Conservation (phyloP, 2,113 vertebrate species). For the Fulica atra region DNA sequence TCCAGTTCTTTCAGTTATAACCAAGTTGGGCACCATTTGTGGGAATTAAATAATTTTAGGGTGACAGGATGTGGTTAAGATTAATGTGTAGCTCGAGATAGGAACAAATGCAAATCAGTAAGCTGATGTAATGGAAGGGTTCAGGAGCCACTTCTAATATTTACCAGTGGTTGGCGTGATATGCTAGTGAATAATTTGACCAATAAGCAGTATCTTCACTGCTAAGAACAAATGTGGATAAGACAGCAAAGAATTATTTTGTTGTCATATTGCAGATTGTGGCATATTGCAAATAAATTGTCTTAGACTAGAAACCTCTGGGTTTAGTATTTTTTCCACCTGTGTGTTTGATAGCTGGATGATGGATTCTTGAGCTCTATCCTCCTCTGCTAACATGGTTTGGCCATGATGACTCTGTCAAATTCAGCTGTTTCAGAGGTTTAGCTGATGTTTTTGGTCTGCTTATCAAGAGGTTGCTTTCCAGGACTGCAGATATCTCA, state of each 20-base stretch:
- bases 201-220: not conserved
- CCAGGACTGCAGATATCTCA: not conserved
- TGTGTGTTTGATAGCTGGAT: not conserved
- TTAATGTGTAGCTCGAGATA: not conserved
- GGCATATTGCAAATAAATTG: not conserved
- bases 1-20: not conserved
- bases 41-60: not conserved
- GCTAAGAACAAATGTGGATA: not conserved
- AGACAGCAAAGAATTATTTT: not conserved
- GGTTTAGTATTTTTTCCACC: not conserved
- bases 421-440: not conserved
- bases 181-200: not conserved
- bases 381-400: not conserved
- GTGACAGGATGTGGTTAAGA: not conserved
- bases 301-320: not conserved
- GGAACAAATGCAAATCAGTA: not conserved
- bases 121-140: not conserved
- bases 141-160: not conserved
- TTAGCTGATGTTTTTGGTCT: not conserved
- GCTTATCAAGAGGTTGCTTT: not conserved
- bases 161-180: not conserved
- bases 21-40: not conserved
- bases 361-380: not conserved
- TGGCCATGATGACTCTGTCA: not conserved
- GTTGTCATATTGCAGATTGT: not conserved